These are phyloP conservation scores for Eupeodes latifasciatus DNA, from an alignment of 2,888 invertebrate genomes.

Conservation along the genomic window DNA sequence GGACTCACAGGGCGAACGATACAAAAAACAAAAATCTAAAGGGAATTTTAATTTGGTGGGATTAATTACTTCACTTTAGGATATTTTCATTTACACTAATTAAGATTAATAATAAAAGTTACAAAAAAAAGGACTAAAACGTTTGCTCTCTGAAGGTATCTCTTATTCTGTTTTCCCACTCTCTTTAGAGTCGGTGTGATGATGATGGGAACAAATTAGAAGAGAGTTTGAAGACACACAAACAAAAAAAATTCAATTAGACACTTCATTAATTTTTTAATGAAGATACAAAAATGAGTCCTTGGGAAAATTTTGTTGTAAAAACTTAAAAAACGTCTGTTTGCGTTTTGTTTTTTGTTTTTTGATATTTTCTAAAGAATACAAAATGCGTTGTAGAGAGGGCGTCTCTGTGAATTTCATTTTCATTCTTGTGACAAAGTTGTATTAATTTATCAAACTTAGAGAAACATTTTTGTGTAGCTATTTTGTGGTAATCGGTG, in stretches of 20 bases:
- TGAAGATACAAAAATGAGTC: conserved; percentile 39
- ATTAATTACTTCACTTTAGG: conserved; percentile 43
- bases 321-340: conserved; percentile 37
- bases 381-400: background rate
- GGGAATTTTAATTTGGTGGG: conserved; percentile 21
- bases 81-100: conserved; percentile 63
- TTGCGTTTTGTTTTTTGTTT: conserved; percentile 9
- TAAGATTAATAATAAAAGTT: conserved; percentile 55
- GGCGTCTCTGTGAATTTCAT: conserved; percentile 23
- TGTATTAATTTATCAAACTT: conserved; percentile 4
- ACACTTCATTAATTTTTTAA: conserved; percentile 54
- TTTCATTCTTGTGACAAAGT: background rate
- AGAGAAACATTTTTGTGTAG: background rate
- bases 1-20: background rate
- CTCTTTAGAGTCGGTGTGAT: no score
- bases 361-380: background rate
- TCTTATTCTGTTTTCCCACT: background rate
- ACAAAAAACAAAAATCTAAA: background rate
- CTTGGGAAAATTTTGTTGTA: conserved; percentile 32
- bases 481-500: background rate
- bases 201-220: background rate
- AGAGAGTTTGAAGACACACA: background rate
- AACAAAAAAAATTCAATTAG: conserved; percentile 44
- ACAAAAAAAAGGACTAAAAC: conserved; percentile 8
- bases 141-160: background rate